Evolutionary conservation across 1,140 invertebrate species (phyloP).

Genomic region (Plutomurus gul): DNA sequence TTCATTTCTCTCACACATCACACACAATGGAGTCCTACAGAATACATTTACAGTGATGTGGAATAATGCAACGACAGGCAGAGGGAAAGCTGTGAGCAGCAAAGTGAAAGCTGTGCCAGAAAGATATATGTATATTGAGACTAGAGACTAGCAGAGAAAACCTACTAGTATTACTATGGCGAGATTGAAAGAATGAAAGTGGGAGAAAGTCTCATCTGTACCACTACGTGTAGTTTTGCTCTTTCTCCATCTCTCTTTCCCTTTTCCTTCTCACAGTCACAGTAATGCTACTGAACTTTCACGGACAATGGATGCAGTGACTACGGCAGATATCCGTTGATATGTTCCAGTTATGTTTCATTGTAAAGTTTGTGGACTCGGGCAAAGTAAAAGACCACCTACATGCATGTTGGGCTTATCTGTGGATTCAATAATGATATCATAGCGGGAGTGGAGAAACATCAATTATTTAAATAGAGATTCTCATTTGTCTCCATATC

Average conservation of each 20-base stretch:
- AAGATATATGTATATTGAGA: too few species aligned
- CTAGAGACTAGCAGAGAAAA: not conserved
- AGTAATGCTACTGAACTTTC: not conserved
- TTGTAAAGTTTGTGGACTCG: not conserved
- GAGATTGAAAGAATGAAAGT: conserved; percentile 8
- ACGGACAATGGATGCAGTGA: not conserved
- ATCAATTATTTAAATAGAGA: conserved; percentile 14
- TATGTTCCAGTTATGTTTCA: not conserved
- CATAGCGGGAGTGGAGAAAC: not conserved
- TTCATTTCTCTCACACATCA: conserved; percentile 1
- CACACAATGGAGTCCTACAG: too few species aligned
- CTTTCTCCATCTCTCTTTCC: not conserved
- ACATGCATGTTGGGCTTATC: not conserved
- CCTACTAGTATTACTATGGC: too few species aligned
- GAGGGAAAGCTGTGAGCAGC: not conserved
- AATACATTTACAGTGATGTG: conserved; percentile 2
- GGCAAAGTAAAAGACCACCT: too few species aligned
- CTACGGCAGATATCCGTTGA: not conserved
- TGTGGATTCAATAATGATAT: conserved; percentile 15
- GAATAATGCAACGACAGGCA: conserved; percentile 3
- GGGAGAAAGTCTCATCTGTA: not conserved
- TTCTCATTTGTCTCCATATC: conserved; percentile 27
- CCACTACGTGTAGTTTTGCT: not conserved
- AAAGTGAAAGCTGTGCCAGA: not conserved
- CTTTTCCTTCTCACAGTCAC: not conserved